Evolutionary conservation across 2,888 invertebrate genomes (phyloP), one percentile per base, ranked within the genome.

Genomic region (Lepidocyrtinus sp.): DNA sequence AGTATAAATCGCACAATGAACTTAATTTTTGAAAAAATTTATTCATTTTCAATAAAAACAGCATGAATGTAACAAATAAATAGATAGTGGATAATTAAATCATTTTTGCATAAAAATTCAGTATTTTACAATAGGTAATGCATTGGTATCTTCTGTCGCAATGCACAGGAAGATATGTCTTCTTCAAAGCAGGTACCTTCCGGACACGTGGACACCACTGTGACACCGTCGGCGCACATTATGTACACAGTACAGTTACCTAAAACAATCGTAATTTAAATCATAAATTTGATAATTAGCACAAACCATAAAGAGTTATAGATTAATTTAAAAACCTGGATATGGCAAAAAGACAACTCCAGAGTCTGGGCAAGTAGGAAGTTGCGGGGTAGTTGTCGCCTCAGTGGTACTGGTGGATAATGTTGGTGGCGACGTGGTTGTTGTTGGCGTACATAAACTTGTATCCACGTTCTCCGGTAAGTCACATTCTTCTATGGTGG

Each of bases 391-490:
- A 0, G 71, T 67, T 19, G 78, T 78, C 0, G 65, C 27, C 1
- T 55, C 12, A 19, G 36, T 50, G 19, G 62, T 77, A 15, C n/a
- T n/a, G n/a, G 70, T 12, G 3, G 71, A 7, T 17, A 55, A 7
- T 25, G 64, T 71, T 27, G 15, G 87, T 85, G 17, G 87, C n/a
- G n/a, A n/a, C n/a, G n/a, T n/a, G 72, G 87, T 83, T 61, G 87
- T 85, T 19, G 85, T 85, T 26, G 87, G 87, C 76, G 87, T 88
- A 59, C n/a, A n/a, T n/a, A n/a, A n/a, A n/a, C 87, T 87, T 74
- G 88, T 71, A 24, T 77, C 87, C 46, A 86, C 87, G 17, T 87
- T 85, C 17, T 86, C 68, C 87, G 88, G 76, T 87, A 87, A 68
- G 86, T 83, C 24, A 86, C 85, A 26, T n/a, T 81, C 76, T 25